Evolutionary conservation across 2,888 invertebrate species (phyloP).

Genomic region (Synanthedon tipuliformis): DNA sequence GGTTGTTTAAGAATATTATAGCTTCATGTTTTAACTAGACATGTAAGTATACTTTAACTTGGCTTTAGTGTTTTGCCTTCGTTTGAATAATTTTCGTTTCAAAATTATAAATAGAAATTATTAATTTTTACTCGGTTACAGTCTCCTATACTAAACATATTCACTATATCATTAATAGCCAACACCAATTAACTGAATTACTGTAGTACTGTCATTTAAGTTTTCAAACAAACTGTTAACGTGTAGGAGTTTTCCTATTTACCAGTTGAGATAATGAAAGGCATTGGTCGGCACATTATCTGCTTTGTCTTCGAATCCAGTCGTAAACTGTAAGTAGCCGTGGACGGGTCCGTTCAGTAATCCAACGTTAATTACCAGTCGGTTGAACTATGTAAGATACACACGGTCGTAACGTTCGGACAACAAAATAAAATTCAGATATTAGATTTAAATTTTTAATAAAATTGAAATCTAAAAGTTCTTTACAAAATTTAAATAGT

Average conservation of each 20-base stretch:
- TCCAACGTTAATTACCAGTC: conserved; percentile 65
- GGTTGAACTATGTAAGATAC: conserved; percentile 30
- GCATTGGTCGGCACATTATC: conserved; percentile 47
- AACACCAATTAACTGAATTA: too few relatives aligned
- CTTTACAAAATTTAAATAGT: too few relatives aligned
- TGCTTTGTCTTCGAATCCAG: conserved; percentile 56
- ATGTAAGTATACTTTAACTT: background rate
- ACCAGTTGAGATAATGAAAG: conserved; percentile 32
- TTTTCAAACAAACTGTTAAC: background rate
- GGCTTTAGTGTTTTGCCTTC: background rate
- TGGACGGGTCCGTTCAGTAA: conserved; percentile 50
- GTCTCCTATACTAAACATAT: too few relatives aligned
- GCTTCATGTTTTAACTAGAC: background rate
- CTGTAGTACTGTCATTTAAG: too few relatives aligned
- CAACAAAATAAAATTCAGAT: too few relatives aligned
- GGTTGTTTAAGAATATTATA: background rate
- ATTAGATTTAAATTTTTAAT: too few relatives aligned
- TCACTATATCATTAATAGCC: too few relatives aligned
- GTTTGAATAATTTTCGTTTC: too few relatives aligned
- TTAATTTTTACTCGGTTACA: too few relatives aligned
- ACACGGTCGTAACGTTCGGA: conserved; percentile 19
- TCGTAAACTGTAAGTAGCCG: conserved; percentile 59
- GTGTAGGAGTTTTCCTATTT: background rate
- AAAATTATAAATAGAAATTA: too few relatives aligned
- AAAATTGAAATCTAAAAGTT: too few relatives aligned